Evolutionary conservation across 2,113 vertebrate genomes (phyloP), one percentile per base, ranked within the genome.

Genomic region (Arenaria interpres): DNA sequence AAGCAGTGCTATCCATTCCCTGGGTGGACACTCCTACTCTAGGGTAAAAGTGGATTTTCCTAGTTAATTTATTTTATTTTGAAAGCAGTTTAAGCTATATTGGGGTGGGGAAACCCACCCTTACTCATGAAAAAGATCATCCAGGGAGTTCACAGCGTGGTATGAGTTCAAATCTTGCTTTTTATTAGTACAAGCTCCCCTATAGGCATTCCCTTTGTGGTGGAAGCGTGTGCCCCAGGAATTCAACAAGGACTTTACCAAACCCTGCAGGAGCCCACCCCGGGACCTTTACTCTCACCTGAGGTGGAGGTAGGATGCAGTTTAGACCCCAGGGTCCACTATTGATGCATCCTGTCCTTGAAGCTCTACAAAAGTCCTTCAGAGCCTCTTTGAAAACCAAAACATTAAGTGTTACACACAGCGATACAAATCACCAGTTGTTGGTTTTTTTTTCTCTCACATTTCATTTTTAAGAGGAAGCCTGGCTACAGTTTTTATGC

Each of bases 31-130:
- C 28, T 77, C 68, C 68, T 77, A 3, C 25, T 74, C 75, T 4
- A 64, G 60, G 57, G 53, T 46, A 64, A 78, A 23, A 82, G 43
- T 33, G 30, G 30, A 45, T 91, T 90, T 89, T 94, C 45, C 69
- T 45, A 45, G 12, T 48, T 92, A 56, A 88, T 96, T 92, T 84
- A 53, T 79, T 89, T 80, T 84, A 54, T 93, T 96, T 71, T 56
- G 79, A 93, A 93, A 88, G 72, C 56, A 90, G 39, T 35, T 74
- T 81, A 81, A 93, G 76, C 21, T 56, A 39, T 24, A 25, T 1
- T 39, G 9, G 10, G 24, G 17, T 8, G 9, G 20, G 15, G 6
- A 16, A 71, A 90, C n/a, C 32, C 25, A 76, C 18, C 41, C 41
- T 91, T 62, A 41, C 10, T 89, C 32, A 22, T 6, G 25, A 82